Evolutionary conservation across 1,140 invertebrate species (phyloP), one percentile per base, ranked within the genome.

Genomic region (Heliconius congener): DNA sequence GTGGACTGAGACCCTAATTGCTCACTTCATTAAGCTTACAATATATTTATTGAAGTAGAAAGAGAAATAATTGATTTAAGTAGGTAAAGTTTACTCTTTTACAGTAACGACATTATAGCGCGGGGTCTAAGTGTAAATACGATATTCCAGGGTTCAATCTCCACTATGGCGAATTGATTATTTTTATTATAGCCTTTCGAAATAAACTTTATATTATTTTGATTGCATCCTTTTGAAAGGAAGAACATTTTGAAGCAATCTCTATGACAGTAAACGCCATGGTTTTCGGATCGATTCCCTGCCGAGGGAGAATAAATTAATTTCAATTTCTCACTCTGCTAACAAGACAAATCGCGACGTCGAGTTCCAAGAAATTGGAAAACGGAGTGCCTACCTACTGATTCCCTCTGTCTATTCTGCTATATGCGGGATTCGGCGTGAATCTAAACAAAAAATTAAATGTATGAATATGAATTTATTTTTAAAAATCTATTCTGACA

Each of bases 41-140:
- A 66, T 27, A 66, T 57, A 57, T 23, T 57, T 57, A 57, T 66
- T 66, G 60, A 16, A 66, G 60, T 66, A 16, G 60, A 66, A 66
- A 30, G 9, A 23, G 4, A 1, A 13, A 27, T 66, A 66, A 66
- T 66, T 8, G 27, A 66, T 23, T 66, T 5, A 66, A 66, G 9
- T 30, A 30, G 11, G 23, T 27, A 66, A 27, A 66, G 27, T 66
- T n/a, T 60, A 19, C 55, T 23, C 19, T 60, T 60, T 23, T 23
- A 23, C n/a, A 60, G 55, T 8, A 52, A 18, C 16, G 50, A 6
- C 0, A 52, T 52, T 5, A 18, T 19, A 19, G 18, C 50, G 50
- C 6, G 16, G 50, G 18, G 6, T 18, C 1, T 19, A 2, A 19
- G 50, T 18, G 18, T 52, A 8, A 19, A 2, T 8, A 52, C 18